Percentiles rank a stretch among this genome's conserved stretches.
Conservation (phyloP, 1,140 invertebrate species). For the Ceratosolen solmsi region DNA sequence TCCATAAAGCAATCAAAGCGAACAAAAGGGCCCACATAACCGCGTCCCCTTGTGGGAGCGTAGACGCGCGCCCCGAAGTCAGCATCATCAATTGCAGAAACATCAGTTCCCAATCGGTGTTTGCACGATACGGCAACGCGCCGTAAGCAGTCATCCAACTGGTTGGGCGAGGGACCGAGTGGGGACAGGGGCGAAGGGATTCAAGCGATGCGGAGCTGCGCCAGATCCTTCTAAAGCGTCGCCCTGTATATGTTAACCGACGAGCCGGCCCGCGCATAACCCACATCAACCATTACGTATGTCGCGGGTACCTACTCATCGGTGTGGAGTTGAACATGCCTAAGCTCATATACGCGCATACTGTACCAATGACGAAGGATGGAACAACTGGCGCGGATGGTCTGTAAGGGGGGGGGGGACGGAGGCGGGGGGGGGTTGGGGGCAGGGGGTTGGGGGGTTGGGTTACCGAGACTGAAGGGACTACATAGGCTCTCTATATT, state of each 20-base stretch:
- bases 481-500: conserved; percentile 44
- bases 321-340: background rate
- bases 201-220: background rate
- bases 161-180: background rate
- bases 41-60: background rate
- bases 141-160: conserved; percentile 22
- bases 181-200: background rate
- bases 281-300: background rate
- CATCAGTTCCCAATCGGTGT: conserved; percentile 43
- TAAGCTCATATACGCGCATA: background rate
- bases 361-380: background rate
- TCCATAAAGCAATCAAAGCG: conserved; percentile 38
- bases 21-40: conserved; percentile 11
- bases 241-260: background rate
- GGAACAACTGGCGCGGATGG: conserved; percentile 48
- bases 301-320: background rate
- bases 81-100: conserved; percentile 50
- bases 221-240: background rate
- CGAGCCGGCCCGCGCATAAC: background rate
- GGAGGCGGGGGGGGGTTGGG: conserved; percentile 69
- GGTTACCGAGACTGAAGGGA: too few relatives aligned
- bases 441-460: conserved; percentile 64
- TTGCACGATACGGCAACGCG: conserved; percentile 21
- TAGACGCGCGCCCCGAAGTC: background rate
- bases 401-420: conserved; percentile 65